phyloP scores from a whole-genome alignment of 2,113 vertebrate species.

The Aptenodytes patagonicus region DNA sequence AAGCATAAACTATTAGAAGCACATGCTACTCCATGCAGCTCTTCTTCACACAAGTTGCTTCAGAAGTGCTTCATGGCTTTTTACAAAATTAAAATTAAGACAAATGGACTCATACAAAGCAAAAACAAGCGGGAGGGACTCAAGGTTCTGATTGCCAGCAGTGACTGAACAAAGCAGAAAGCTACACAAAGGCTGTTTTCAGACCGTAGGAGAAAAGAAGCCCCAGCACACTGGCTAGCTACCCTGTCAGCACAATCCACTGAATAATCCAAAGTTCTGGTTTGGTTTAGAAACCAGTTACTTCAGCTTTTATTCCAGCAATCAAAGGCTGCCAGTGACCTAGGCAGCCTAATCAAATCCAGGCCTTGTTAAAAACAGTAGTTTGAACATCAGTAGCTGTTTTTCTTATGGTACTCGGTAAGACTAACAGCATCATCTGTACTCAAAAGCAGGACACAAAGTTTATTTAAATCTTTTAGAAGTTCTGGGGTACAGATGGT shows the following conservation, averaged over 20 bases:
- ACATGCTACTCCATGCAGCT: not conserved
- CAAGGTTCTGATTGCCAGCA: not conserved
- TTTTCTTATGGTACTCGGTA: not conserved
- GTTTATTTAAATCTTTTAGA: not conserved
- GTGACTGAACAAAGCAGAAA: not conserved
- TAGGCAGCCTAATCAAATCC: conserved; percentile 11
- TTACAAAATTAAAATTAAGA: not conserved
- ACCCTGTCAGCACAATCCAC: not conserved
- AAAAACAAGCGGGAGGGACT: not conserved
- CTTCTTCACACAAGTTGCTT: not conserved
- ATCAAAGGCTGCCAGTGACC: conserved; percentile 12
- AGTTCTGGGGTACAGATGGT: not conserved
- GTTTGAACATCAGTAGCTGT: not conserved
- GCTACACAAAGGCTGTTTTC: not conserved
- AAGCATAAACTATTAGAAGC: not conserved
- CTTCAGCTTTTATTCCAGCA: conserved; percentile 30
- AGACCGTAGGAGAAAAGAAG: not conserved
- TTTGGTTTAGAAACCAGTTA: conserved; percentile 40
- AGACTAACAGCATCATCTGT: not conserved
- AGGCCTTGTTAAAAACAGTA: conserved; percentile 14
- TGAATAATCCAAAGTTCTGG: not conserved
- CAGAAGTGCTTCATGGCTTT: not conserved
- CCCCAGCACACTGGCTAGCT: not conserved
- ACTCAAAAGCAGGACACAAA: not conserved
- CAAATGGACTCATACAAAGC: not conserved